These are phyloP conservation scores for Neoitamus cyanurus DNA, from an alignment of 2,888 invertebrate species.

Conservation along the genomic window DNA sequence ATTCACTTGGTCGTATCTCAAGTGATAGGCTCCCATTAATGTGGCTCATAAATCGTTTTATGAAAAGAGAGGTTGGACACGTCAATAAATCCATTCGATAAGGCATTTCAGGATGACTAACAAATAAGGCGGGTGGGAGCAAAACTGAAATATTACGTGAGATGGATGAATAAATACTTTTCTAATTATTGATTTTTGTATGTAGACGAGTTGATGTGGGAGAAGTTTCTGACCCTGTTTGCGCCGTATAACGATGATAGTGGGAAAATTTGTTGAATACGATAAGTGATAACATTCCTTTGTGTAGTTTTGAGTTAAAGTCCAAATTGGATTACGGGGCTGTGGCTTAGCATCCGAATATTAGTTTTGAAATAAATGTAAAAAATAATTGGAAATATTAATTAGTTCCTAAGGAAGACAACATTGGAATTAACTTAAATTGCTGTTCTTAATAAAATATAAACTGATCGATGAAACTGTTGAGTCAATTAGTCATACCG, in stretches of 20 bases:
- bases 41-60: conserved; percentile 42
- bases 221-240: not conserved
- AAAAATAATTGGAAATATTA: too few relatives aligned
- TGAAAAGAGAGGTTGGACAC: conserved; percentile 37
- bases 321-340: too few relatives aligned
- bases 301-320: not conserved
- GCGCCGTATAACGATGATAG: not conserved
- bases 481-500: too few relatives aligned
- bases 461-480: too few relatives aligned
- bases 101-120: conserved; percentile 20
- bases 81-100: conserved; percentile 41
- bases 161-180: conserved; percentile 2
- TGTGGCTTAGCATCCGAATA: too few relatives aligned
- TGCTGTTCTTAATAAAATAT: too few relatives aligned
- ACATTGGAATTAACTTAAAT: too few relatives aligned
- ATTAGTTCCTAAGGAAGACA: too few relatives aligned
- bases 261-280: not conserved
- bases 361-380: too few relatives aligned
- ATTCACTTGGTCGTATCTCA: conserved; percentile 41
- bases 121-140: not conserved
- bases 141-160: conserved; percentile 13
- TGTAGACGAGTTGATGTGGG: not conserved
- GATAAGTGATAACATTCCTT: not conserved
- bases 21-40: conserved; percentile 40
- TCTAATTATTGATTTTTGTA: not conserved